phyloP scores from a whole-genome alignment of 2,888 invertebrate genomes.

The Griposia aprilina region DNA sequence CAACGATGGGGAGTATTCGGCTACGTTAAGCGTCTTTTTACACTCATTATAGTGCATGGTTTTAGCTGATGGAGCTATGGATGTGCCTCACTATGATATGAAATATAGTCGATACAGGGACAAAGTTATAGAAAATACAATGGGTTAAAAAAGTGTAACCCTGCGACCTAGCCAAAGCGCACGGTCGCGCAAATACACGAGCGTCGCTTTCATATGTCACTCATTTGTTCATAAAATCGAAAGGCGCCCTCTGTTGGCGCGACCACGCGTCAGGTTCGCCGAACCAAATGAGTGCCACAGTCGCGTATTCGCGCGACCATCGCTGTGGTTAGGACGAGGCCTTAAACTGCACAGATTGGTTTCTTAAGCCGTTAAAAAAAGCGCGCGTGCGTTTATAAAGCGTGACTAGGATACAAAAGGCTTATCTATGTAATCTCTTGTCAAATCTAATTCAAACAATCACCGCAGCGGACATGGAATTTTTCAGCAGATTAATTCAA shows the following conservation, averaged over 20 bases:
- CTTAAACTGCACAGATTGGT: not conserved
- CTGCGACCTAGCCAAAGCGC: not conserved
- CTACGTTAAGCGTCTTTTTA: not conserved
- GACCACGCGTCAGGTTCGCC: not conserved
- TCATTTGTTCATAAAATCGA: not conserved
- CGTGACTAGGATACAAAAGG: not conserved
- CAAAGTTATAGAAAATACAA: not conserved
- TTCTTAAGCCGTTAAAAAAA: not conserved
- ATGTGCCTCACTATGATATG: not conserved
- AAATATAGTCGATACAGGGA: not conserved
- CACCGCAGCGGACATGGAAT: not conserved
- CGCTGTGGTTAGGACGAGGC: not conserved
- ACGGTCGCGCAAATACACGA: not conserved
- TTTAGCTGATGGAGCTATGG: slow-evolving; percentile 26
- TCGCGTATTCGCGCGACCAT: not conserved
- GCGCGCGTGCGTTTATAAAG: too few species aligned
- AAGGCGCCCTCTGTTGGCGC: not conserved
- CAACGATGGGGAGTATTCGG: not conserved
- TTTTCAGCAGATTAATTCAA: not conserved
- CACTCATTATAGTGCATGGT: slow-evolving; percentile 24
- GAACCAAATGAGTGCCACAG: not conserved
- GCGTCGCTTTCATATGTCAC: not conserved
- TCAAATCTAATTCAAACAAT: not conserved
- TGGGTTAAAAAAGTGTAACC: not conserved
- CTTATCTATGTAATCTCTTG: not conserved